Evolutionary conservation across 2,113 vertebrate species (phyloP), one percentile per base, ranked within the genome.

Genomic region (Trinectes maculatus): DNA sequence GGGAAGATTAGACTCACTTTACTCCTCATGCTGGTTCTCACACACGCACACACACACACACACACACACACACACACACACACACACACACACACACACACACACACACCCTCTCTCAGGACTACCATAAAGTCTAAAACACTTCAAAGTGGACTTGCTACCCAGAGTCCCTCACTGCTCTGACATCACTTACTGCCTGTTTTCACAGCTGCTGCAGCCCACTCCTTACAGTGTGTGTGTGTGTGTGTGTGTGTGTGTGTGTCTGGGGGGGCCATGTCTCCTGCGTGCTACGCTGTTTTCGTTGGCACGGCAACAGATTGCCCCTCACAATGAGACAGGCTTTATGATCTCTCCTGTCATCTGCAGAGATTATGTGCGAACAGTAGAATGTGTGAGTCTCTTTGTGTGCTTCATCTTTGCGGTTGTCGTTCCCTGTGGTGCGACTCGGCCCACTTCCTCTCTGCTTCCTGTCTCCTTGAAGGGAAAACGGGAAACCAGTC

Each of bases 121-220:
- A 19, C 48, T 63, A 42, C 65, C 55, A 61, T 84, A 75, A 86
- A 87, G 74, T 37, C 62, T 15, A 19, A 24, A 77, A 75, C 71
- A 69, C 76, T 86, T 89, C 80, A 85, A 85, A 91, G 87, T 9
- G 58, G 51, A 42, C 65, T 58, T 19, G 69, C 63, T 74, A 86
- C 86, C 85, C 77, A 87, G 66, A 77, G 83, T 84, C 58, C 83
- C 59, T 68, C 55, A 67, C 80, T 69, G 71, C 74, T 72, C 84
- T 92, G 88, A 91, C 91, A 87, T 92, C 89, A 90, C 74, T 53
- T 24, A 13, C 47, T 22, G 60, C 57, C 72, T 90, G 85, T 91
- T 92, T 92, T 83, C 73, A 84, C 87, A 92, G 89, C 89, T 89
- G 89, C 77, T 42, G 48, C 59, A 49, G 74, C 71, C 80, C 76